These are phyloP conservation scores for Alca torda DNA, from an alignment of 2,797 vertebrate species.

Conservation along the genomic window DNA sequence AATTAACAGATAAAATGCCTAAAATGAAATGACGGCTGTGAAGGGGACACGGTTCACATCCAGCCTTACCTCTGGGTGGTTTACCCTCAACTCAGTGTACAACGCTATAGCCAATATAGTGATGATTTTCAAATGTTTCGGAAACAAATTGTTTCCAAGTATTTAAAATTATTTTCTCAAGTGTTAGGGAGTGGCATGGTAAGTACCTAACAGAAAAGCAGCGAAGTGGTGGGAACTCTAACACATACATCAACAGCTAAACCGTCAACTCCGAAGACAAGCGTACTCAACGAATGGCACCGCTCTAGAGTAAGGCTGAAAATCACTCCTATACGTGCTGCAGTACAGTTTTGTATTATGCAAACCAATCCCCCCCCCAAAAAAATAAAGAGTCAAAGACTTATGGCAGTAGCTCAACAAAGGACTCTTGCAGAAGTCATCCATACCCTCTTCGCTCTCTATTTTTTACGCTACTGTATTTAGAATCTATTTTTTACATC, in stretches of 20 bases:
- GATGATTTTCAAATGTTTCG: background rate
- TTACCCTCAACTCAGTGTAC: background rate
- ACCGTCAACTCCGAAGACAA: background rate
- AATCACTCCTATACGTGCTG: background rate
- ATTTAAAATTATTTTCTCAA: background rate
- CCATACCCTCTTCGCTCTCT: background rate
- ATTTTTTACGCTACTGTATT: background rate
- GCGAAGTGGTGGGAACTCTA: background rate
- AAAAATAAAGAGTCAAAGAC: background rate
- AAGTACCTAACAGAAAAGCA: background rate
- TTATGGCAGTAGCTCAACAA: background rate
- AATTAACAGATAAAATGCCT: background rate
- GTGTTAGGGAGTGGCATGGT: background rate
- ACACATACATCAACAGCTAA: background rate
- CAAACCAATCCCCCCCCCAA: background rate
- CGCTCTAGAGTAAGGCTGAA: background rate
- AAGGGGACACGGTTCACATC: background rate
- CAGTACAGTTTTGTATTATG: background rate
- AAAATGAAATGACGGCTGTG: background rate
- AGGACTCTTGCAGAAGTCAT: background rate
- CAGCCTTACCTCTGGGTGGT: background rate
- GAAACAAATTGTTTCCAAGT: background rate
- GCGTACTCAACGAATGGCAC: rapidly evolving
- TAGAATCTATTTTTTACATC: background rate
- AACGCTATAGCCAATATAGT: background rate